phyloP scores from a whole-genome alignment of 2,797 vertebrate species.

The Merluccius polli region DNA sequence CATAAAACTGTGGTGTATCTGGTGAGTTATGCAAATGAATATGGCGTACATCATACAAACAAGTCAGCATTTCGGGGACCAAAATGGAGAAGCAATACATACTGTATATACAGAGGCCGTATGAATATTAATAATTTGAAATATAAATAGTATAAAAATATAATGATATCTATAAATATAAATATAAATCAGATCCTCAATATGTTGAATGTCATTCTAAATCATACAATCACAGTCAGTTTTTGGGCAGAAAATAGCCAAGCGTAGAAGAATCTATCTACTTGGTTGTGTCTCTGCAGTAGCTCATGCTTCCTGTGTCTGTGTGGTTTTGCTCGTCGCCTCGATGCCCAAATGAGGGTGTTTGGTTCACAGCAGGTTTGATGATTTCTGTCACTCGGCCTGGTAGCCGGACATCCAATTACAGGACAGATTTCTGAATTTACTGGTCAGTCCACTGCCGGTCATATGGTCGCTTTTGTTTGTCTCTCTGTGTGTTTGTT shows the following conservation, averaged over 20 bases:
- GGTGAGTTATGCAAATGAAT: too few species aligned
- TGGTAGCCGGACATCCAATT: not conserved
- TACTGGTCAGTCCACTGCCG: not conserved
- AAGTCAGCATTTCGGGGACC: not conserved
- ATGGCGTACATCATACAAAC: too few species aligned
- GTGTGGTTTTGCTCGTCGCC: not conserved
- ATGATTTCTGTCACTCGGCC: not conserved
- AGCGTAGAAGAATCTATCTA: not conserved
- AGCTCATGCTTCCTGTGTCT: not conserved
- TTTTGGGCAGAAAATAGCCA: not conserved
- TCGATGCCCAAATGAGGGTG: not conserved
- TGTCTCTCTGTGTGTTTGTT: not conserved
- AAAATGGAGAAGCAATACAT: not conserved
- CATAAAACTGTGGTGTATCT: not conserved
- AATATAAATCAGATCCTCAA: not conserved
- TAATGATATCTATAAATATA: too few species aligned
- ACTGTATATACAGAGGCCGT: not conserved
- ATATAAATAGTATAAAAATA: not conserved
- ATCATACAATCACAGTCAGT: not conserved
- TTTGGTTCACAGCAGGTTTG: not conserved
- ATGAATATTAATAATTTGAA: not conserved
- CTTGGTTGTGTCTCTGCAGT: not conserved
- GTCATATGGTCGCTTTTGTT: not conserved
- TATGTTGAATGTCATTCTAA: not conserved
- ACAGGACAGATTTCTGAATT: not conserved